Evolutionary conservation across 2,113 vertebrate species (phyloP).

Genomic region (Uria lomvia): DNA sequence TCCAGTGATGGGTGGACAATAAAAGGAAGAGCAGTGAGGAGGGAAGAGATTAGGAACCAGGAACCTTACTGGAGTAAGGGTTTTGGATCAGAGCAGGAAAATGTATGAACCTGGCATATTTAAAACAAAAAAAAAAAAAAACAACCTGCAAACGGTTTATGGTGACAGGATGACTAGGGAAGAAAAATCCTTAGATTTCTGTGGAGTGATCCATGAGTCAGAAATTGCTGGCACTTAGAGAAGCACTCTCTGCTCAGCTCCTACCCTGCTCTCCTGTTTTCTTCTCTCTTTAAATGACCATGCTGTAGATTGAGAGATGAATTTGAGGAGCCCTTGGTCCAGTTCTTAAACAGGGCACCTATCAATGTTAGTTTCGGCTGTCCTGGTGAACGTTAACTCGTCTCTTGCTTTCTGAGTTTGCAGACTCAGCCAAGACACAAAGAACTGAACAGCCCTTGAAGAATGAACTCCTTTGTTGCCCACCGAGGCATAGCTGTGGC

Average conservation of each 20-base stretch:
- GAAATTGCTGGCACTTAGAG: background rate
- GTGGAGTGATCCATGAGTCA: background rate
- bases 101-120: background rate
- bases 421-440: background rate
- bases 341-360: background rate
- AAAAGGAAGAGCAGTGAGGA: background rate
- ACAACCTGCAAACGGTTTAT: background rate
- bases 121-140: background rate
- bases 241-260: background rate
- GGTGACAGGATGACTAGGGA: background rate
- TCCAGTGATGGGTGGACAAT: background rate
- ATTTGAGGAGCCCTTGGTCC: background rate
- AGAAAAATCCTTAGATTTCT: background rate
- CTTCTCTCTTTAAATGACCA: background rate
- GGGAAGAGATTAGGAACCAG: background rate
- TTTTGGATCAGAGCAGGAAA: background rate
- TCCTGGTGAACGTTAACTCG: background rate
- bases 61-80: background rate
- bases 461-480: constrained; percentile 49
- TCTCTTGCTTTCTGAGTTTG: background rate
- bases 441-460: constrained; percentile 23
- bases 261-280: background rate
- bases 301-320: background rate
- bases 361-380: background rate
- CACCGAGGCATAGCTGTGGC: constrained; percentile 52